Conservation (phyloP, 2,113 vertebrate species). For the Chaenocephalus aceratus region DNA sequence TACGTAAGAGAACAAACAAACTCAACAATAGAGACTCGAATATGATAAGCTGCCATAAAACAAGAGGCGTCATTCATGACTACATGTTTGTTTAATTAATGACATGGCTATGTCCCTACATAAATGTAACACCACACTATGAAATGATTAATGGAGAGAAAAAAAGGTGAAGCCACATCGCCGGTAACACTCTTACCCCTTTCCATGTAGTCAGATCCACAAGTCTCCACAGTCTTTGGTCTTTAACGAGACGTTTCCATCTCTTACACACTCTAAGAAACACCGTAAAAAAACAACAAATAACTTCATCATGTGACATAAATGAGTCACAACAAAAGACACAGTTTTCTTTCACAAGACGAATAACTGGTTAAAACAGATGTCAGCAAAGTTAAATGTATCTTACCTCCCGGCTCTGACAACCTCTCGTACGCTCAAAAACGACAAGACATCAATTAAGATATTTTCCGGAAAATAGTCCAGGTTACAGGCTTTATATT, state of each 20-base stretch:
- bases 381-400: neutral
- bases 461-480: slow-evolving; percentile 85
- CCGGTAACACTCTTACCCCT: slow-evolving; percentile 71
- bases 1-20: too few relatives aligned
- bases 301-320: slow-evolving; percentile 18
- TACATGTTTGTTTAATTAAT: too few relatives aligned
- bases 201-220: slow-evolving; percentile 85
- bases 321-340: slow-evolving; percentile 35
- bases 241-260: slow-evolving; percentile 84
- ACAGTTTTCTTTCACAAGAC: slow-evolving; percentile 19
- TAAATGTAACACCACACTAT: neutral
- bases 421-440: slow-evolving; percentile 79
- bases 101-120: neutral
- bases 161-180: neutral
- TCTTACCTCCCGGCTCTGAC: slow-evolving; percentile 81
- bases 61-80: too few relatives aligned
- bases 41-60: too few relatives aligned
- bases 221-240: slow-evolving; percentile 83
- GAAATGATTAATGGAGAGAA: neutral
- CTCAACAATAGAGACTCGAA: too few relatives aligned
- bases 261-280: slow-evolving; percentile 82
- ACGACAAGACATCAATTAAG: slow-evolving; percentile 84
- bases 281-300: slow-evolving; percentile 35
- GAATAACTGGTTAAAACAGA: neutral
- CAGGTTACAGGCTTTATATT: slow-evolving; percentile 68